Conservation (phyloP, 2,888 invertebrate genomes). For the Calliopum simillimum region DNA sequence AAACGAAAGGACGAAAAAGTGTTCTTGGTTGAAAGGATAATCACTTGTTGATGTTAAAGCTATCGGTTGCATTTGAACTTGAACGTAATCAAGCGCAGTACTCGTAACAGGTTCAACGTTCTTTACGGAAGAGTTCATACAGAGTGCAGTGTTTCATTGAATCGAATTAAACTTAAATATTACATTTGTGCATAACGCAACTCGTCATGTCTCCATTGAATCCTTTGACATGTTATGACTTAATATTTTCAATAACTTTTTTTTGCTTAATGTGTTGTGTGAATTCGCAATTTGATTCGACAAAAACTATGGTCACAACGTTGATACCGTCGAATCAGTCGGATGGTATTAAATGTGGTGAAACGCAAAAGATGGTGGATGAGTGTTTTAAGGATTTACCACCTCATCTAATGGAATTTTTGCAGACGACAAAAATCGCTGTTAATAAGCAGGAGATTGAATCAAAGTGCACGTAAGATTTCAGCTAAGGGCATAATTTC, state of each 20-base stretch:
- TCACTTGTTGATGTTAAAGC: conserved; percentile 2
- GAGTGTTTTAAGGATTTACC: conserved; percentile 65
- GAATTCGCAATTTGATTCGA: conserved; percentile 38
- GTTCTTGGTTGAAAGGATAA: neutral
- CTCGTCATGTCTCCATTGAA: too few relatives aligned
- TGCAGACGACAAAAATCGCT: conserved; percentile 62
- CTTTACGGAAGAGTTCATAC: too few relatives aligned
- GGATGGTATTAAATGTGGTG: conserved; percentile 54
- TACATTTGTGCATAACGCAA: too few relatives aligned
- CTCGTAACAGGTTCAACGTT: too few relatives aligned
- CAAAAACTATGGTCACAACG: conserved; percentile 15
- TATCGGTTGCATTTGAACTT: neutral
- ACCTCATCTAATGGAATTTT: conserved; percentile 62
- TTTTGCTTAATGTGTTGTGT: conserved; percentile 24
- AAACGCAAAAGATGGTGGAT: conserved; percentile 60
- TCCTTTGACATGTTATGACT: neutral
- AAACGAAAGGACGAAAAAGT: neutral
- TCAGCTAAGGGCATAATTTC: too few relatives aligned
- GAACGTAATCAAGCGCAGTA: neutral
- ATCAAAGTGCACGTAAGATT: conserved; percentile 65
- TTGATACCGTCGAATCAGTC: conserved; percentile 11
- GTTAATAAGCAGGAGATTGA: conserved; percentile 61
- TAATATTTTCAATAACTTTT: neutral
- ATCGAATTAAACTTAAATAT: too few relatives aligned
- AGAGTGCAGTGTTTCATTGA: neutral